Conservation (phyloP, 2,113 vertebrate genomes). For the Halichoerus grypus region DNA sequence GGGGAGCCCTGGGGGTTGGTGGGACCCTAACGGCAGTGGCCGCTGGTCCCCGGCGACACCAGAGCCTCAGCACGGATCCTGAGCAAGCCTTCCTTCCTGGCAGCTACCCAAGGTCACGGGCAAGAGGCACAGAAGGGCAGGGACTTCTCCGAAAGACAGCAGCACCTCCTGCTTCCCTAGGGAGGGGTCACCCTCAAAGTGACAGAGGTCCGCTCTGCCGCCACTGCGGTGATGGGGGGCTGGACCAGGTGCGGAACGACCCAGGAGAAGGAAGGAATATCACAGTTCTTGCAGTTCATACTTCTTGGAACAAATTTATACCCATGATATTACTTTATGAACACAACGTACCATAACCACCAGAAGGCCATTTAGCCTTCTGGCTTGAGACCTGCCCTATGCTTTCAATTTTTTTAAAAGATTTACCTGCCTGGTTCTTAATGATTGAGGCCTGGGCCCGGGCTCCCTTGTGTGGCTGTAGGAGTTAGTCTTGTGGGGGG, state of each 20-base stretch:
- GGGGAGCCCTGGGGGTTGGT: not conserved
- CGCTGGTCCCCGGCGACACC: not conserved
- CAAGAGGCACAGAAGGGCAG: not conserved
- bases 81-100: not conserved
- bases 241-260: not conserved
- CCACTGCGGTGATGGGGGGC: too few species aligned
- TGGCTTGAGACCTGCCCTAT: not conserved
- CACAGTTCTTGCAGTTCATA: not conserved
- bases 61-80: not conserved
- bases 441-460: not conserved
- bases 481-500: fast-evolving
- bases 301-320: not conserved
- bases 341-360: not conserved
- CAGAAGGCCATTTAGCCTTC: not conserved
- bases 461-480: not conserved
- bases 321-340: not conserved
- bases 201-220: too few species aligned
- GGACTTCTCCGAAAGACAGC: not conserved
- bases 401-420: not conserved
- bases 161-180: not conserved
- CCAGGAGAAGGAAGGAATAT: not conserved
- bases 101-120: not conserved
- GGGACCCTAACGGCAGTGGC: not conserved
- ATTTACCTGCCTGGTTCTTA: not conserved
- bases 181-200: not conserved